Evolutionary conservation across 1,140 invertebrate species (phyloP).

Genomic region (Plectrocnemia conspersa): DNA sequence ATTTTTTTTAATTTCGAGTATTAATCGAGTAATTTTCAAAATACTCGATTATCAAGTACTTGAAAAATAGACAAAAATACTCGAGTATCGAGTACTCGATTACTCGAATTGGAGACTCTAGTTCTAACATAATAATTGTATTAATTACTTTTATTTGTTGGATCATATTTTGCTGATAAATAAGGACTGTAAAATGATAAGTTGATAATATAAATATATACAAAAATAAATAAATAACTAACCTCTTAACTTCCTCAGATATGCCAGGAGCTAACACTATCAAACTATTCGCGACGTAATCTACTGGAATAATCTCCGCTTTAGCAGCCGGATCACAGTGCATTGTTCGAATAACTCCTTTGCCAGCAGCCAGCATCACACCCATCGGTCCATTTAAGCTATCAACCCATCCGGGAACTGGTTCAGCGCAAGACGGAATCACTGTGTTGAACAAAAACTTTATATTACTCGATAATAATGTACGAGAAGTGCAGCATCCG

Average conservation of each 20-base stretch:
- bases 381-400: constrained; percentile 78
- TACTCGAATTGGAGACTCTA: too few relatives aligned
- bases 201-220: not conserved
- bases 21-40: too few relatives aligned
- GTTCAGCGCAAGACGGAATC: constrained; percentile 60
- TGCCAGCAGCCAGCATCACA: constrained; percentile 66
- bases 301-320: constrained; percentile 84
- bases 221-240: constrained; percentile 35
- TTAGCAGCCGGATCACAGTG: constrained; percentile 63
- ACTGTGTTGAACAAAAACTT: too few relatives aligned
- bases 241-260: constrained; percentile 55
- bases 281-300: constrained; percentile 76
- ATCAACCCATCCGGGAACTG: constrained; percentile 84
- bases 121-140: too few relatives aligned
- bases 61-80: too few relatives aligned
- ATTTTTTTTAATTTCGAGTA: too few relatives aligned
- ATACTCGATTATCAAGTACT: too few relatives aligned
- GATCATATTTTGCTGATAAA: too few relatives aligned
- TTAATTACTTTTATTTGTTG: too few relatives aligned
- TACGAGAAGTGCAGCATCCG: too few relatives aligned
- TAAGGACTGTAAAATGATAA: too few relatives aligned
- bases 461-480: not conserved
- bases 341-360: constrained; percentile 85
- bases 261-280: constrained; percentile 64
- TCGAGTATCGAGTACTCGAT: too few relatives aligned